Evolutionary conservation across 2,113 vertebrate species (phyloP), one percentile per base, ranked within the genome.

Genomic region (Sakesphorus luctuosus): DNA sequence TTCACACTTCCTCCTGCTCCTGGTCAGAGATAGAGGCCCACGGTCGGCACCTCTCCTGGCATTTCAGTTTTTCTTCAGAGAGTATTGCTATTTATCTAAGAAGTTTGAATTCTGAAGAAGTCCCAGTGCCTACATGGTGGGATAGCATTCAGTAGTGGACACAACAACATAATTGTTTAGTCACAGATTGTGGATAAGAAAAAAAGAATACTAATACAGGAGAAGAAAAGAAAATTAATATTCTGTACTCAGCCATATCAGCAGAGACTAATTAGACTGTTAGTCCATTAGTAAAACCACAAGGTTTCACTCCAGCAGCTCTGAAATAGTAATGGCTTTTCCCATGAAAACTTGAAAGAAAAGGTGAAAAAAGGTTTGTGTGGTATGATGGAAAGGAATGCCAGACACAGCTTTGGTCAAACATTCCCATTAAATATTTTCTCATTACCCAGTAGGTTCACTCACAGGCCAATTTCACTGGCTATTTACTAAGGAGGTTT

Each of bases 341-440:
- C 91, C 80, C 95, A 96, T 50, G 90, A 96, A 97, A 93, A 95
- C 78, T 81, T 98, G 74, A 96, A 97, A 96, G 92, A 90, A 86
- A 95, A 94, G 90, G 96, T 95, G 90, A 94, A 97, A 93, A 97
- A 92, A 73, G 90, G 81, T 92, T 96, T 93, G 92, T 67, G 80
- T 86, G 84, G 93, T 88, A 95, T 90, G 94, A 97, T 87, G 67
- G 93, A 97, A 97, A 96, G 94, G 95, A 97, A 98, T 97, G 95
- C 83, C 88, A 97, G 83, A 93, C 92, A 72, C 44, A 83, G 91
- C 84, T 97, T 94, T 95, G 82, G 92, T 97, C 94, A 97, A 97
- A 96, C 95, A 96, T 89, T 94, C 89, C 79, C 79, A 95, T 87
- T 94, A 96, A 97, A 94, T 94, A 91, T 97, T 93, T 92, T 90